phyloP scores from a whole-genome alignment of 2,888 invertebrate species.

The Doris montereyensis region DNA sequence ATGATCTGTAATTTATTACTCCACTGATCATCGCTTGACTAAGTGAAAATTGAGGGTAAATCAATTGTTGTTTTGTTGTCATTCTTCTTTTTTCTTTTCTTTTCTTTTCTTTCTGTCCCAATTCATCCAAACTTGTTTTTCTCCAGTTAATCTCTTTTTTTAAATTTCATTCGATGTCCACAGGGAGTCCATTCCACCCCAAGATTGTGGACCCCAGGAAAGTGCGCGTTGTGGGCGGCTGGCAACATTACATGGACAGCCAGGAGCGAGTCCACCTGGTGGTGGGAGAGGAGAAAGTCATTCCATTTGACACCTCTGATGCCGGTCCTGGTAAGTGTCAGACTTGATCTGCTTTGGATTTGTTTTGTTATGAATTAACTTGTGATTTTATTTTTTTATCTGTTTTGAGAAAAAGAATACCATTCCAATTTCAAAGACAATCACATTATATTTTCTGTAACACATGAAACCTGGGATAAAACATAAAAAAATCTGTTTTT shows the following conservation, averaged over 20 bases:
- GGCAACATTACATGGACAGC: slow-evolving; percentile 86
- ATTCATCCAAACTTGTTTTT: neutral
- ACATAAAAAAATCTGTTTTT: too few relatives aligned
- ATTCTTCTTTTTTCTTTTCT: neutral
- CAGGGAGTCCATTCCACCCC: slow-evolving; percentile 88
- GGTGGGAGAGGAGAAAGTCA: slow-evolving; percentile 74
- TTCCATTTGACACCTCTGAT: slow-evolving; percentile 89
- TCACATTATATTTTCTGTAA: too few relatives aligned
- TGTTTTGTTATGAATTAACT: neutral
- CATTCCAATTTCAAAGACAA: too few relatives aligned
- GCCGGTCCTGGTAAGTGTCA: slow-evolving; percentile 82
- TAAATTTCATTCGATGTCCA: slow-evolving; percentile 57
- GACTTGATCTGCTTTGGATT: neutral
- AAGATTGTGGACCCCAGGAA: slow-evolving; percentile 83
- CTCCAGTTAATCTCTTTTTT: too few relatives aligned
- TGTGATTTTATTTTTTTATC: too few relatives aligned
- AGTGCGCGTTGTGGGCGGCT: slow-evolving; percentile 86
- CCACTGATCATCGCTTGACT: too few relatives aligned
- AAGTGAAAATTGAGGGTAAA: too few relatives aligned
- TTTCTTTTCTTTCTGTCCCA: neutral
- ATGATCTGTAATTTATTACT: too few relatives aligned
- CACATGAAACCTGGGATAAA: too few relatives aligned
- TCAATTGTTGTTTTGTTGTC: neutral
- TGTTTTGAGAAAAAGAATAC: too few relatives aligned
- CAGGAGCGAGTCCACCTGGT: slow-evolving; percentile 74